phyloP scores from a whole-genome alignment of 2,113 vertebrate genomes.

The Haliaeetus leucogaster region DNA sequence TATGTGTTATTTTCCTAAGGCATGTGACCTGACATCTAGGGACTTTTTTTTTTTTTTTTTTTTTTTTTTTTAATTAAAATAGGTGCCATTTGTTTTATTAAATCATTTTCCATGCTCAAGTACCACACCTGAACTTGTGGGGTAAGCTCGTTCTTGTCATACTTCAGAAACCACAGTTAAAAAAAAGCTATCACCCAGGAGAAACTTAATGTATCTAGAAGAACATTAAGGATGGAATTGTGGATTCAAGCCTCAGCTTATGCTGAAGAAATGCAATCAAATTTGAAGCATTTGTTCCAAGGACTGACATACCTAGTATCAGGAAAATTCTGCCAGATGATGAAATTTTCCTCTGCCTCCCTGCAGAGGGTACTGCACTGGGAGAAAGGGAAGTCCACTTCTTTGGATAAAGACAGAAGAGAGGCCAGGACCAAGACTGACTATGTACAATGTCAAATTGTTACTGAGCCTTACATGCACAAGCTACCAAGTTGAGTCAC shows the following conservation, averaged over 20 bases:
- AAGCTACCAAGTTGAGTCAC: neutral
- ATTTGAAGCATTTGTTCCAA: neutral
- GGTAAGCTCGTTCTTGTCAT: neutral
- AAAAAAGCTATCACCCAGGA: neutral
- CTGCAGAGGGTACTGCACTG: neutral
- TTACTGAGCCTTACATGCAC: neutral
- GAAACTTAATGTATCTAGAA: neutral
- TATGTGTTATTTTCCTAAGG: neutral
- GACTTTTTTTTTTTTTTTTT: neutral
- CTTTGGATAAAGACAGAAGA: neutral
- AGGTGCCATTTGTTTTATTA: neutral
- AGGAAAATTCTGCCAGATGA: neutral
- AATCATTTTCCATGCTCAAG: neutral
- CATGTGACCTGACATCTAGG: neutral
- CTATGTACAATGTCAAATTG: neutral
- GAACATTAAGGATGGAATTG: neutral
- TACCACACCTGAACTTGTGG: neutral
- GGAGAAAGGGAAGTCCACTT: neutral
- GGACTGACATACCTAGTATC: neutral
- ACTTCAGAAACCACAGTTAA: neutral
- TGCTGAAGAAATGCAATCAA: neutral
- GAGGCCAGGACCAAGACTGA: neutral
- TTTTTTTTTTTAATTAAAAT: neutral
- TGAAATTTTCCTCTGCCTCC: neutral
- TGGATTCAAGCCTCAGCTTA: neutral